Percentiles rank a stretch among this genome's conserved stretches.
Conservation (phyloP, 2,113 vertebrate genomes). For the Xyrauchen texanus region DNA sequence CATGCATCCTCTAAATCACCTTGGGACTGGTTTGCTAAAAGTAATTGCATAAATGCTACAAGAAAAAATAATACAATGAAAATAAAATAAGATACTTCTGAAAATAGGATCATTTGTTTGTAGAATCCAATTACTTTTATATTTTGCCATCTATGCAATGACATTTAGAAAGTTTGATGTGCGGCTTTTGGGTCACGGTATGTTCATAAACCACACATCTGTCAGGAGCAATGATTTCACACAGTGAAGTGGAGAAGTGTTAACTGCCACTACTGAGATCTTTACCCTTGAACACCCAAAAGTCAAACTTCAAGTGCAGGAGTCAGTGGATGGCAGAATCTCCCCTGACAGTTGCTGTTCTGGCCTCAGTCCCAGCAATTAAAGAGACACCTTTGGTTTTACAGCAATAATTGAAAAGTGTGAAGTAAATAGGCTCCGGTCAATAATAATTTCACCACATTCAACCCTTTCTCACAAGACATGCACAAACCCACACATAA, state of each 20-base stretch:
- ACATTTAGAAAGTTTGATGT: too few species aligned
- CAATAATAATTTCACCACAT: conserved; percentile 80
- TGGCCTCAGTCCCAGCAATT: conserved; percentile 81
- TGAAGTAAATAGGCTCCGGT: conserved; percentile 79
- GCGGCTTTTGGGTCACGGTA: too few species aligned
- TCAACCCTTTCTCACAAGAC: conserved; percentile 57
- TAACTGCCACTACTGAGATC: conserved; percentile 61
- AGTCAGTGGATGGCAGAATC: conserved; percentile 68
- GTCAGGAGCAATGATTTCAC: too few species aligned
- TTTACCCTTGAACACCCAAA: conserved; percentile 86
- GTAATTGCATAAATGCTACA: too few species aligned
- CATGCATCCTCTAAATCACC: too few species aligned
- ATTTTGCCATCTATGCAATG: too few species aligned
- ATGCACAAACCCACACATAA: conserved; percentile 63
- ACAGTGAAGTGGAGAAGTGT: background rate
- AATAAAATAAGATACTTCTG: too few species aligned
- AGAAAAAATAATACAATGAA: too few species aligned
- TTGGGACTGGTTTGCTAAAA: too few species aligned
- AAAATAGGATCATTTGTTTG: too few species aligned
- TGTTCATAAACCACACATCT: background rate
- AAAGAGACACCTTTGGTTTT: conserved; percentile 77
- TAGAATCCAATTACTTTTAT: too few species aligned
- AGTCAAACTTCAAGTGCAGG: conserved; percentile 77
- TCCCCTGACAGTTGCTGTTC: conserved; percentile 80
- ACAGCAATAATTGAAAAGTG: conserved; percentile 84